Percentiles rank a stretch among this genome's conserved stretches.
phyloP scores from a whole-genome alignment of 2,888 invertebrate species.

The Cancer borealis region DNA sequence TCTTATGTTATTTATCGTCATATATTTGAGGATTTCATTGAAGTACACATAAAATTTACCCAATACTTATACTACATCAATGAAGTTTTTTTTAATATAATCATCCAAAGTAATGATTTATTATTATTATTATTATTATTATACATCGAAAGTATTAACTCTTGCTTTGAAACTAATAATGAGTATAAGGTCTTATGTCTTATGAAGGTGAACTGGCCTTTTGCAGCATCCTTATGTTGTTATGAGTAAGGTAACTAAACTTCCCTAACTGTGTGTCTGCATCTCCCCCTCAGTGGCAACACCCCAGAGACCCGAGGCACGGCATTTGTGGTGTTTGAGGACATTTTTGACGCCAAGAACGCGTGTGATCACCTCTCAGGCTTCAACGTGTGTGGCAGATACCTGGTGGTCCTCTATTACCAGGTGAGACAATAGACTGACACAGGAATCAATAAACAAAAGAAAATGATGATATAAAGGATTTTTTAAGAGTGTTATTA shows the following conservation, averaged over 20 bases:
- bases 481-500: too few relatives aligned
- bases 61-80: too few relatives aligned
- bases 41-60: too few relatives aligned
- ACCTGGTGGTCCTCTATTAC: constrained; percentile 98
- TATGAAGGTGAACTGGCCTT: not conserved
- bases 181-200: not conserved
- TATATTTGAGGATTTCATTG: too few relatives aligned
- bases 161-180: not conserved
- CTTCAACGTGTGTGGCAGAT: constrained; percentile 99
- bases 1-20: too few relatives aligned
- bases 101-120: too few relatives aligned
- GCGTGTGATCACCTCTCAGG: constrained; percentile 99
- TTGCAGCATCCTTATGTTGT: not conserved
- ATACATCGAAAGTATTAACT: too few relatives aligned
- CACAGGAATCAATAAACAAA: not conserved
- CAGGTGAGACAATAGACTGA: constrained; percentile 82
- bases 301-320: constrained; percentile 99
- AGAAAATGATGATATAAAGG: not conserved
- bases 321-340: constrained; percentile 99
- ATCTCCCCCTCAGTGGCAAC: constrained; percentile 88
- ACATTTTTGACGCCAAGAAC: constrained; percentile 99
- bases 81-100: too few relatives aligned
- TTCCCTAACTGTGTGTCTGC: not conserved
- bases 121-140: too few relatives aligned
- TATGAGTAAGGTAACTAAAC: not conserved